phyloP scores from a whole-genome alignment of 1,140 invertebrate species.

The Aphelenchoides fujianensis region DNA sequence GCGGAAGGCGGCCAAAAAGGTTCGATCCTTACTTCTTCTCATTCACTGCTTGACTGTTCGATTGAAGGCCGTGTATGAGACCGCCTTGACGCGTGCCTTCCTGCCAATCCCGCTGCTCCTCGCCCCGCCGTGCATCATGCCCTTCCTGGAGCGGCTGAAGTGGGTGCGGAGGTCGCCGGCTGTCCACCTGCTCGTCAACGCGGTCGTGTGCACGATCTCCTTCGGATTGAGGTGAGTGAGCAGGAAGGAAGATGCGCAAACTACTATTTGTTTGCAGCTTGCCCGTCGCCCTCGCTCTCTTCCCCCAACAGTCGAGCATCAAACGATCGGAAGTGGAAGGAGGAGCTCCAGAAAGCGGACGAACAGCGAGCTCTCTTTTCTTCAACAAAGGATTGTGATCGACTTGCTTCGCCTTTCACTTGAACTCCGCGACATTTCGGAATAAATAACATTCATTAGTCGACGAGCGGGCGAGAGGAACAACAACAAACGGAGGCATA shows the following conservation, averaged over 20 bases:
- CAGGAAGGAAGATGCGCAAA: too few relatives aligned
- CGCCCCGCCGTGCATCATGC: slow-evolving; percentile 55
- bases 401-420: neutral
- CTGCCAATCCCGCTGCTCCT: slow-evolving; percentile 53
- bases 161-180: slow-evolving; percentile 38
- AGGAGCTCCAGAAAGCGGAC: slow-evolving; percentile 61
- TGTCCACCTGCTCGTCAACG: slow-evolving; percentile 51
- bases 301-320: slow-evolving; percentile 51
- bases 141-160: slow-evolving; percentile 50
- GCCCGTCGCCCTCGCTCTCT: slow-evolving; percentile 52
- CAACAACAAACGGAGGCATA: too few relatives aligned
- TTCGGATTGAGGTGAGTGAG: slow-evolving; percentile 52
- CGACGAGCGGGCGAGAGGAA: too few relatives aligned
- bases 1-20: slow-evolving; percentile 66
- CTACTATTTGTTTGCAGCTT: too few relatives aligned
- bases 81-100: slow-evolving; percentile 52
- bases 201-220: slow-evolving; percentile 52
- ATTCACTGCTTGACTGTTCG: slow-evolving; percentile 12
- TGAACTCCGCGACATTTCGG: neutral
- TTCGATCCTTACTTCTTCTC: slow-evolving; percentile 32
- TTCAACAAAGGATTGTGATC: slow-evolving; percentile 63
- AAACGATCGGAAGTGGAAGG: slow-evolving; percentile 54
- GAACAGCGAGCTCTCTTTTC: slow-evolving; percentile 43
- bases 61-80: slow-evolving; percentile 52
- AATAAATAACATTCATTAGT: slow-evolving; percentile 60